Evolutionary conservation across 2,888 invertebrate genomes (phyloP).

Genomic region (Anthophora plumipes): DNA sequence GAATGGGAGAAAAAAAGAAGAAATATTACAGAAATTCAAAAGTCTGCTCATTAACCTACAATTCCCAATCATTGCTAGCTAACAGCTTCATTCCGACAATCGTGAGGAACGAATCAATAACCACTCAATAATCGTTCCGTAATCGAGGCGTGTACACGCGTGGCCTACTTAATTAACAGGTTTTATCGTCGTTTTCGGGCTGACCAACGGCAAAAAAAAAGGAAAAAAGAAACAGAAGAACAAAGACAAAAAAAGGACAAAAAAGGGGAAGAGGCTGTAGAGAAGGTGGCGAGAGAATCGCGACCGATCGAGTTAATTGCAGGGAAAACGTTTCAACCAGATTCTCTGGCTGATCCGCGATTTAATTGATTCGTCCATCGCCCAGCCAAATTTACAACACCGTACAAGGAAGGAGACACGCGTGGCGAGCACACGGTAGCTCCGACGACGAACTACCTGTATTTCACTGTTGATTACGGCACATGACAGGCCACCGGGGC

Average conservation of each 20-base stretch:
- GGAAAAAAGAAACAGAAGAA: neutral
- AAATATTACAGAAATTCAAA: neutral
- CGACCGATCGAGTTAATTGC: slow-evolving; percentile 43
- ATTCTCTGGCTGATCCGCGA: slow-evolving; percentile 17
- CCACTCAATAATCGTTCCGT: neutral
- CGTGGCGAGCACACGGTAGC: slow-evolving; percentile 1
- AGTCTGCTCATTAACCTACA: neutral
- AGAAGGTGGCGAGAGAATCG: neutral
- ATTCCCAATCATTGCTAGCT: neutral
- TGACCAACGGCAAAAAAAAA: neutral
- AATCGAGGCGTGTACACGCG: neutral
- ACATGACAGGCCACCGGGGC: slow-evolving; percentile 62
- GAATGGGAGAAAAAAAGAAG: too few relatives aligned
- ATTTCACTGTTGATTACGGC: slow-evolving; percentile 62
- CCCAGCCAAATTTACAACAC: slow-evolving; percentile 43
- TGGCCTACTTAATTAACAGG: slow-evolving; percentile 20
- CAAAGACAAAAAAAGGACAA: neutral
- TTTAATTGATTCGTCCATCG: slow-evolving; percentile 65
- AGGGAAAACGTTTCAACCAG: slow-evolving; percentile 53
- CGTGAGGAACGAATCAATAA: slow-evolving; percentile 7
- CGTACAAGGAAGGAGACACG: slow-evolving; percentile 15
- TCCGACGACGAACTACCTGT: slow-evolving; percentile 40
- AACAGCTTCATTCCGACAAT: neutral
- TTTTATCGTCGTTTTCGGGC: slow-evolving; percentile 13
- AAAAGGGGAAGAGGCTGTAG: too few relatives aligned